These are phyloP conservation scores for Sarcophaga rosellei DNA, from an alignment of 2,888 invertebrate genomes.

Conservation along the genomic window DNA sequence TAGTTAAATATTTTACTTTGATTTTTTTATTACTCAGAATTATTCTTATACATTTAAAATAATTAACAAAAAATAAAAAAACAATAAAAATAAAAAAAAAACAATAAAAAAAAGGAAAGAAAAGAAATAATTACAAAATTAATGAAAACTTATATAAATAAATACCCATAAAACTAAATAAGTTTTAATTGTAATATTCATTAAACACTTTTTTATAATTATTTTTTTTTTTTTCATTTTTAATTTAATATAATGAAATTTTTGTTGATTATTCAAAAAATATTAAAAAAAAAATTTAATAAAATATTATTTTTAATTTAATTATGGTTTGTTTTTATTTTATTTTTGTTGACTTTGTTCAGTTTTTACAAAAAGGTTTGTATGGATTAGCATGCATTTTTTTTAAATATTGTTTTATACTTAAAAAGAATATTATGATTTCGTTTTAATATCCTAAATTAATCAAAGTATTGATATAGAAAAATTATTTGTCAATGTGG, in stretches of 20 bases:
- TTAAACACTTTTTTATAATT: constrained; percentile 72
- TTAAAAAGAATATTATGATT: constrained; percentile 19
- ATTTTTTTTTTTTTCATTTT: constrained; percentile 67
- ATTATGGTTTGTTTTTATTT: constrained; percentile 68
- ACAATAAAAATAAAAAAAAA: too few species aligned
- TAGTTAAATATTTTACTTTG: constrained; percentile 81
- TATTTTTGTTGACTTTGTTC: constrained; percentile 43
- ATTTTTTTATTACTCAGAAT: constrained; percentile 75
- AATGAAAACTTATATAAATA: constrained; percentile 40
- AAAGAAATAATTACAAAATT: constrained; percentile 41
- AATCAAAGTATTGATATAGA: too few species aligned
- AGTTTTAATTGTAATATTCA: constrained; percentile 66
- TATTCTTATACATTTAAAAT: constrained; percentile 51
- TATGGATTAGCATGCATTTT: constrained; percentile 42
- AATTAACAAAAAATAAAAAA: too few species aligned
- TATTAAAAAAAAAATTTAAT: constrained; percentile 73
- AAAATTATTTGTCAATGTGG: too few species aligned
- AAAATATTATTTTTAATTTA: constrained; percentile 76
- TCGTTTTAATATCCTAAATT: constrained; percentile 28
- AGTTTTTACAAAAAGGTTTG: constrained; percentile 53
- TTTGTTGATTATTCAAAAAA: constrained; percentile 80
- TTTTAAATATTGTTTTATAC: constrained; percentile 50
- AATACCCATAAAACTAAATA: constrained; percentile 38
- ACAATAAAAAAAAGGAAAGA: constrained; percentile 35
- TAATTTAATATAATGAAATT: constrained; percentile 75